Evolutionary conservation across 37 sponge, comb jelly and placozoan genomes (phyloP), one percentile per base, ranked within the genome.

Genomic region (Ephydatia muelleri): DNA sequence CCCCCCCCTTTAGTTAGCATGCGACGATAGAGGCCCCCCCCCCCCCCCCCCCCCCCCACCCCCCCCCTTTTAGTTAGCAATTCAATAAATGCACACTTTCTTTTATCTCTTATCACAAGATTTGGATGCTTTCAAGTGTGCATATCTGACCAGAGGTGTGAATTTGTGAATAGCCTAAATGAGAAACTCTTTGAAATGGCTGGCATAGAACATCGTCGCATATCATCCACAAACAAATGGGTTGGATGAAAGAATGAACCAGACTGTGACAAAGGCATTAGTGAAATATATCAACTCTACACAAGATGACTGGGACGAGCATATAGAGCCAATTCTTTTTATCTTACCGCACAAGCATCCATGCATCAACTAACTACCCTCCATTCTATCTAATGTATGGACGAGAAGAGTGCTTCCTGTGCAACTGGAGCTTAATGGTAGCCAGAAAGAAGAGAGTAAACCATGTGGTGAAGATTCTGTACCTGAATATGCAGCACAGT

Each of bases 161-260:
- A 88, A 73, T 82, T 88, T 69, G 76, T 88, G 0, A 82, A 88
- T 69, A 6, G 31, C 19, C n/a, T 81, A 0, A 81, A 72, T 49
- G 29, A 82, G 37, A n/a, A 76, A n/a, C 68, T 82, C 9, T 87
- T 70, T 70, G 65, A 87, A 26, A 23, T 77, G 25, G 77, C 79
- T 23, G 83, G 83, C 12, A 67, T 90, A 1, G 40, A 85, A 88
- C n/a, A n/a, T n/a, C n/a, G n/a, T n/a, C n/a, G n/a, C n/a, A n/a
- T n/a, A n/a, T 49, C 83, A 83, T 69, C 83, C 76, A 14, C 85
- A 84, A 65, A 79, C 80, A 23, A 79, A 89, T 74, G 90, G 90
- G 34, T 32, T 85, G 30, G 85, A 80, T 79, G 90, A 89, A 43
- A 4, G 85, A 2, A 38, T 89, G 19, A 89, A 89, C 57, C 90